A percentile compares a stretch with the other conserved stretches of the same genome.
These are phyloP conservation scores for Papilio aristodemus DNA, from an alignment of 1,140 invertebrate species.

Conservation along the genomic window DNA sequence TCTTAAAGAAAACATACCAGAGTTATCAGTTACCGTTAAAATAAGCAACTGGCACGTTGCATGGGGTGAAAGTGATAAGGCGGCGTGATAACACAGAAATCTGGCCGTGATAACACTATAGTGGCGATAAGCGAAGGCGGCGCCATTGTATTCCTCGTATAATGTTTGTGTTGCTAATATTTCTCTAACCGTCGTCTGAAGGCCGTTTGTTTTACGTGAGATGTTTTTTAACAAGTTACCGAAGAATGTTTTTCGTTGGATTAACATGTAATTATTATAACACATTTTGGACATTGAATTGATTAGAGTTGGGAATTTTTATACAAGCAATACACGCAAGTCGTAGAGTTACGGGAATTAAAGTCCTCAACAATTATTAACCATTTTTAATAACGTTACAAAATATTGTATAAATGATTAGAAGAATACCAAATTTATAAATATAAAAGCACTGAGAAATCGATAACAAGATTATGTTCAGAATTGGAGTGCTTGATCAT, in stretches of 20 bases:
- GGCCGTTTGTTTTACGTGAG: conserved; percentile 26
- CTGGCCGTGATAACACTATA: conserved; percentile 29
- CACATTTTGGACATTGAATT: conserved; percentile 1
- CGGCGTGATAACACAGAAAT: conserved; percentile 34
- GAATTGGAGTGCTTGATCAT: too few relatives aligned
- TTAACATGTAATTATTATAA: neutral
- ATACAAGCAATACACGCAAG: too few relatives aligned
- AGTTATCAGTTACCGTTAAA: conserved; percentile 35
- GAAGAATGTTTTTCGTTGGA: conserved; percentile 12
- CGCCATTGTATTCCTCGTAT: conserved; percentile 34
- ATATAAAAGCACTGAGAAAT: too few relatives aligned
- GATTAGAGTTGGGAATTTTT: neutral
- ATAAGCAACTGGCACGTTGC: conserved; percentile 26
- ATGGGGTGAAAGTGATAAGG: conserved; percentile 40
- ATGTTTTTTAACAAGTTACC: conserved; percentile 21
- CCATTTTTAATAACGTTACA: too few relatives aligned
- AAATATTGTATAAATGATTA: too few relatives aligned
- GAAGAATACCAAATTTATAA: too few relatives aligned
- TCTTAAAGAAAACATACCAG: conserved; percentile 30
- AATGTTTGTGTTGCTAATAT: conserved; percentile 39
- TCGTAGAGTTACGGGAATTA: too few relatives aligned
- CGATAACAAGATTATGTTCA: too few relatives aligned
- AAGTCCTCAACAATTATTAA: too few relatives aligned
- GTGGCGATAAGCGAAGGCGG: conserved; percentile 36
- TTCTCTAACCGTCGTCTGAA: conserved; percentile 36